Evolutionary conservation across 37 sponge, comb jelly and placozoan genomes (phyloP), one percentile per base, ranked within the genome.

Genomic region (Aplysina aerophoba): DNA sequence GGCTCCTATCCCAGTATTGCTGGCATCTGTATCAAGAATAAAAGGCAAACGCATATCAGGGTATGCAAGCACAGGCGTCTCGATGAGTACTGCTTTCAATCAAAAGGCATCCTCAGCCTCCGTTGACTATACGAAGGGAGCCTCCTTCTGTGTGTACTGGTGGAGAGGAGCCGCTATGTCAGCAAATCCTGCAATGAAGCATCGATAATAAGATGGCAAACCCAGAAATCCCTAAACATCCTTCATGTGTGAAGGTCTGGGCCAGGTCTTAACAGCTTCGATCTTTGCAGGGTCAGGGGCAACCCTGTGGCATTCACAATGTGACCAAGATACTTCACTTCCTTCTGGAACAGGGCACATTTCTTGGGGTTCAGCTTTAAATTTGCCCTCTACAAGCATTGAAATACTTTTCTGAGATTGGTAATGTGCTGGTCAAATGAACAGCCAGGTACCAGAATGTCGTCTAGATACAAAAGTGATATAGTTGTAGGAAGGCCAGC

Each of bases 291-390:
- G 31, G 59, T 81, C 81, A 28, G 62, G 81, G 13, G 4, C 17
- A n/a, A n/a, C n/a, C n/a, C n/a, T n/a, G n/a, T n/a, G n/a, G 84
- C 84, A 27, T 31, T 55, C 0, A 81, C 61, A 8, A 60, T 36
- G 16, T 81, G 82, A 5, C 82, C 82, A 38, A 81, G 30, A 13
- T 83, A 83, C 54, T 38, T 21, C 15, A 65, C 84, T 35, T 22
- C 84, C 36, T 38, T 36, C 50, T 2, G 4, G 14, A 19, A 60
- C 34, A 83, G 55, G 24, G 20, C 17, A 28, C 84, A 83, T 54
- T 83, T 83, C 5, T 28, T 14, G 16, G 84, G 53, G 0, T 28
- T 66, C 50, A 83, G 36, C 54, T 65, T 83, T 14, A 83, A 17
- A 16, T 56, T 56, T 5, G 71, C 84, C 21, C 36, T 71, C 22